Evolutionary conservation across 2,888 invertebrate species (phyloP), one percentile per base, ranked within the genome.

Genomic region (Phragmatobia fuliginosa): DNA sequence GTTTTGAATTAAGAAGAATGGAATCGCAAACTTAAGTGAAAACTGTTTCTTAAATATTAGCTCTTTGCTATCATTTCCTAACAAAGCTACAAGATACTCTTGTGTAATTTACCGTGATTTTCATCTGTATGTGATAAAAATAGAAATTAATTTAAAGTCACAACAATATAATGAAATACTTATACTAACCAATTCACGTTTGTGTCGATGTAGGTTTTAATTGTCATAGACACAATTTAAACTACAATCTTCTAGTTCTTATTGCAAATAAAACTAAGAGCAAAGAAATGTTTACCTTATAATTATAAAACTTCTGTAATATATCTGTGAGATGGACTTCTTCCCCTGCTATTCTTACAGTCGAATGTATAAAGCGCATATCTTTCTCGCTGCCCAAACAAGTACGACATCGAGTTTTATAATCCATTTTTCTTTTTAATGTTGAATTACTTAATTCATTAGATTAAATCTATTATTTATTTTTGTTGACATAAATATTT

Each of bases 251-350:
- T 49, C 10, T n/a, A 45, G 21, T 45, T 14, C 45, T 38, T 21
- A 45, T 2, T 21, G 21, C 16, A n/a, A n/a, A 60, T 11, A 33
- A 60, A 60, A 0, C 3, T 25, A 14, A 38, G n/a, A 21, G n/a
- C 11, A 67, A 32, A n/a, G 52, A 2, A 62, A 25, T 56, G 71
- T 38, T 73, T 91, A 94, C 95, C 91, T 91, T 89, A 70, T 84
- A 94, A 77, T 88, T 87, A 73, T 94, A 94, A 80, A 94, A 94
- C 75, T 88, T 90, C 62, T 87, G 82, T 73, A 95, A 85, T 77
- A 95, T 92, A 83, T 93, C 92, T 8, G 92, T 83, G 33, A 95
- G 72, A 25, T 83, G 84, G 60, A 94, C 88, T 61, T 91, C 87
- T 63, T 90, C 87, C 14, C 93, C 92, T 36, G 90, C 86, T 67